Evolutionary conservation across 2,888 invertebrate species (phyloP).

Genomic region (Andrena marginata): DNA sequence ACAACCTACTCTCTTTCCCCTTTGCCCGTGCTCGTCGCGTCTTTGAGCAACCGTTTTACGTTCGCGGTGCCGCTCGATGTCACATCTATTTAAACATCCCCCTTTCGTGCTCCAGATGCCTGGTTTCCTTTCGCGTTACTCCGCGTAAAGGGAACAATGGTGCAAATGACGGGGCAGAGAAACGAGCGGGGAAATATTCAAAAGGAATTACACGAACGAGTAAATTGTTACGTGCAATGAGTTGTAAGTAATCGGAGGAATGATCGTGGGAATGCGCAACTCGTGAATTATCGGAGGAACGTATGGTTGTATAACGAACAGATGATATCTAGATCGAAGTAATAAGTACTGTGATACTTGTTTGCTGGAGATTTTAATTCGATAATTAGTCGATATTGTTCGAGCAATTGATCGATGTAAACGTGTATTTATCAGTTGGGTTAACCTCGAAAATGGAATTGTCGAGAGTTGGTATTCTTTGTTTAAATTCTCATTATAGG

Average conservation of each 20-base stretch:
- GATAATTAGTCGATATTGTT: not conserved
- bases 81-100: slow-evolving; percentile 16
- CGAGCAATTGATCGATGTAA: not conserved
- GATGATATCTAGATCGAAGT: not conserved
- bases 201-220: not conserved
- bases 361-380: not conserved
- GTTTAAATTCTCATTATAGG: not conserved
- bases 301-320: not conserved
- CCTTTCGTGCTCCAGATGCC: not conserved
- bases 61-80: slow-evolving; percentile 16
- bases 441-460: not conserved
- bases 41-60: slow-evolving; percentile 17
- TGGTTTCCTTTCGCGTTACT: slow-evolving; percentile 15
- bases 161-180: not conserved
- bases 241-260: not conserved
- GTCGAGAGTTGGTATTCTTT: not conserved
- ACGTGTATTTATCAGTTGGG: too few species aligned
- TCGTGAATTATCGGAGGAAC: not conserved
- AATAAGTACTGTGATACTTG: not conserved
- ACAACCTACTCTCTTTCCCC: slow-evolving; percentile 1
- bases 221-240: not conserved
- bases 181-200: not conserved
- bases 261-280: not conserved
- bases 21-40: slow-evolving; percentile 10
- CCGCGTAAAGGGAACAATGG: not conserved